These are phyloP conservation scores for Tinamus guttatus DNA, from an alignment of 2,113 vertebrate species.

Conservation along the genomic window DNA sequence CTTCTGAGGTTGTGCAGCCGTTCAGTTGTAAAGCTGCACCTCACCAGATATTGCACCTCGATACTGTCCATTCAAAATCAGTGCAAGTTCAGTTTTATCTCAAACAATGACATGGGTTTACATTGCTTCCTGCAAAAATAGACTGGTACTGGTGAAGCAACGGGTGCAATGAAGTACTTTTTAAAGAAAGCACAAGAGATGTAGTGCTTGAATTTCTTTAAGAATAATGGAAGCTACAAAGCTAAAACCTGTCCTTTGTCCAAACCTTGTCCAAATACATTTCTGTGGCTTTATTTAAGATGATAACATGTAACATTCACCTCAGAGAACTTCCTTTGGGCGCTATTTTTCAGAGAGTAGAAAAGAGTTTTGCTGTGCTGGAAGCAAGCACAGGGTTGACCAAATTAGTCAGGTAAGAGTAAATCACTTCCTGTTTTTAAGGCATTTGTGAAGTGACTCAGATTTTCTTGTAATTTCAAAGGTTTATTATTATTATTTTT, in stretches of 20 bases:
- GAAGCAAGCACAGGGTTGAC: background rate
- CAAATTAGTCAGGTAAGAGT: background rate
- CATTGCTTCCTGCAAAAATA: background rate
- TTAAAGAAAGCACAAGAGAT: slow-evolving; percentile 24
- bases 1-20: background rate
- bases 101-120: no score
- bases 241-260: slow-evolving; percentile 15
- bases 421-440: slow-evolving; percentile 1
- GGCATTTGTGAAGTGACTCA: background rate
- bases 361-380: background rate
- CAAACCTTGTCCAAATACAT: slow-evolving; percentile 44
- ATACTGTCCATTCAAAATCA: background rate
- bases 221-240: slow-evolving; percentile 29
- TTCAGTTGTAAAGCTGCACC: background rate
- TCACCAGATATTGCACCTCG: background rate
- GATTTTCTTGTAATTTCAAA: background rate
- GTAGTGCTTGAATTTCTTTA: slow-evolving; percentile 32
- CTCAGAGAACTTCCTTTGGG: slow-evolving; percentile 2
- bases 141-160: background rate
- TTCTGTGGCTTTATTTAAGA: slow-evolving; percentile 43
- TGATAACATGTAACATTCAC: slow-evolving; percentile 22
- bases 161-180: background rate
- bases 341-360: background rate
- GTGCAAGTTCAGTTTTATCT: background rate
- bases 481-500: no score